Evolutionary conservation across 1,140 invertebrate genomes (phyloP).

Genomic region (Acromyrmex charruanus): DNA sequence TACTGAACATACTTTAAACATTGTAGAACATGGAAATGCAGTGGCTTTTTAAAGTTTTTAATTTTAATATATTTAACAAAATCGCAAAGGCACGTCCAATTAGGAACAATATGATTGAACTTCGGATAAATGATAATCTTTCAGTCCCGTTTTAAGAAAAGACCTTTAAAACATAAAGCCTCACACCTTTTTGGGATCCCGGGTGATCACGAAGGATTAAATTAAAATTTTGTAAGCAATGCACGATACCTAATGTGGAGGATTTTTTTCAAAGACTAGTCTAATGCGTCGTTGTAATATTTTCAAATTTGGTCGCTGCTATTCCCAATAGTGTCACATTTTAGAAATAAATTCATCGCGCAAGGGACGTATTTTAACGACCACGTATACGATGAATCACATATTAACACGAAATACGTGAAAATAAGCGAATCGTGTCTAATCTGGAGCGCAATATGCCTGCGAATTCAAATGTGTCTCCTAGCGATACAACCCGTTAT

Average conservation of each 20-base stretch:
- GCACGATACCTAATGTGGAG: neutral
- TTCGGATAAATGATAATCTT: no score
- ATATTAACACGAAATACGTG: slow-evolving; percentile 29
- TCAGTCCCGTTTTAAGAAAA: no score
- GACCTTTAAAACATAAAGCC: no score
- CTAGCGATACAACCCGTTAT: slow-evolving; percentile 34
- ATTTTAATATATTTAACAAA: no score
- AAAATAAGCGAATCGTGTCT: slow-evolving; percentile 41
- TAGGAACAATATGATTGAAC: no score
- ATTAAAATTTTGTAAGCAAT: neutral
- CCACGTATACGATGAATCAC: neutral
- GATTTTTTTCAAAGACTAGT: neutral
- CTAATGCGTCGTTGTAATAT: neutral
- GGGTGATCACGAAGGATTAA: neutral
- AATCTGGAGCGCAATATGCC: slow-evolving; percentile 27
- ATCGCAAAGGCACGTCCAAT: no score
- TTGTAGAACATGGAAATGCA: no score
- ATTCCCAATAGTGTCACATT: neutral
- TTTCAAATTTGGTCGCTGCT: neutral
- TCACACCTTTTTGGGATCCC: no score
- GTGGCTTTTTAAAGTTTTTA: no score
- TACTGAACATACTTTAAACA: no score
- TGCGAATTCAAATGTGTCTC: slow-evolving; percentile 38
- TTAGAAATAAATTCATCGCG: slow-evolving; percentile 27
- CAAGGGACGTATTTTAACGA: slow-evolving; percentile 4